A percentile compares a stretch with the other conserved stretches of the same genome.
Evolutionary conservation across 2,888 invertebrate species (phyloP).

Genomic region (Cosmorhoe ocellata): DNA sequence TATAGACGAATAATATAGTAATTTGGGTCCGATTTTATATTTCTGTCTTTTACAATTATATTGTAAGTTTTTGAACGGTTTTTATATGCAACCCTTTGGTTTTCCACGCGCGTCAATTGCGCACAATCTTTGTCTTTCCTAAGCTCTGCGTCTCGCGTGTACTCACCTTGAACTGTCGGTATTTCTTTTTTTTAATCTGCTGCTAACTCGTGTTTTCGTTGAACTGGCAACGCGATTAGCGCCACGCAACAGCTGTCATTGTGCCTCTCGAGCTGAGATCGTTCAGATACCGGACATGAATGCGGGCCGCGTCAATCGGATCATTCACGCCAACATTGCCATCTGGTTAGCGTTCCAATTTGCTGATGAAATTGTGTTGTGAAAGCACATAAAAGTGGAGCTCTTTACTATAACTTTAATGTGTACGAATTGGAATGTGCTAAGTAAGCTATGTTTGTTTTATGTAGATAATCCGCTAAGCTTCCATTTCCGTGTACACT

Average conservation of each 20-base stretch:
- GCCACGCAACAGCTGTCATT: slow-evolving; percentile 6
- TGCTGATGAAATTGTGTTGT: slow-evolving; percentile 8
- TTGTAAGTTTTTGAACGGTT: slow-evolving; percentile 76
- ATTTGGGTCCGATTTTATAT: slow-evolving; percentile 80
- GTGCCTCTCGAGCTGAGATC: slow-evolving; percentile 1
- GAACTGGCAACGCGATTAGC: slow-evolving; percentile 9
- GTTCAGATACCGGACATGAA: slow-evolving; percentile 9
- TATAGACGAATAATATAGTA: slow-evolving; percentile 73
- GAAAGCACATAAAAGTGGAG: slow-evolving; percentile 9
- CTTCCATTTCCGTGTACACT: slow-evolving; percentile 5
- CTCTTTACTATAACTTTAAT: not conserved
- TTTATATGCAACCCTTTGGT: slow-evolving; percentile 56
- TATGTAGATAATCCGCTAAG: not conserved
- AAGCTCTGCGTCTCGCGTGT: slow-evolving; percentile 49
- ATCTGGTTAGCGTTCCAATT: slow-evolving; percentile 15
- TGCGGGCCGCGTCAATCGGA: slow-evolving; percentile 16
- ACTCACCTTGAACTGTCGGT: not conserved
- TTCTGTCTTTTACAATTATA: slow-evolving; percentile 76
- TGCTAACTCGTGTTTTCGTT: not conserved
- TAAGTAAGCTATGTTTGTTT: slow-evolving; percentile 10
- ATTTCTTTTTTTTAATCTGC: too few species aligned
- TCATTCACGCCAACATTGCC: slow-evolving; percentile 12
- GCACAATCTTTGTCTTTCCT: slow-evolving; percentile 42
- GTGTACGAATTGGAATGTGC: not conserved
- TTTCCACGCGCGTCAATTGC: slow-evolving; percentile 39